Percentiles rank a stretch among this genome's conserved stretches.
Evolutionary conservation across 2,113 vertebrate species (phyloP).

Genomic region (Tricholaema leucomelas): DNA sequence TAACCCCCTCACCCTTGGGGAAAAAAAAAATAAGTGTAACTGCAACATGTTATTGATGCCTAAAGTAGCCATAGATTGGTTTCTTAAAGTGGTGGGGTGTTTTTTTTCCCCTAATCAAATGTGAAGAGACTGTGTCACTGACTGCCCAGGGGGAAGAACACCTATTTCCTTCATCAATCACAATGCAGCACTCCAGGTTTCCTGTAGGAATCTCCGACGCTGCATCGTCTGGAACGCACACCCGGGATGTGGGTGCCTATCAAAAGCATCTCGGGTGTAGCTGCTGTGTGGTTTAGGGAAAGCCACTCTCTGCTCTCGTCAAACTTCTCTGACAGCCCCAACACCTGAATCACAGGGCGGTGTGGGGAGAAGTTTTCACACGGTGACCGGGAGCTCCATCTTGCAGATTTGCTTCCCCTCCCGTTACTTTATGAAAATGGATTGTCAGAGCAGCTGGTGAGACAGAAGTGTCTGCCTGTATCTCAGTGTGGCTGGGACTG

Average conservation of each 20-base stretch:
- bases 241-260: neutral
- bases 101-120: neutral
- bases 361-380: slow-evolving; percentile 34
- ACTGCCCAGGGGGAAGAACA: neutral
- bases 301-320: neutral
- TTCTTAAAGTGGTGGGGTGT: neutral
- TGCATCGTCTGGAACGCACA: rapidly evolving
- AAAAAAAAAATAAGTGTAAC: neutral
- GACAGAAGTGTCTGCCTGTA: slow-evolving; percentile 70
- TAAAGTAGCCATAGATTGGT: neutral
- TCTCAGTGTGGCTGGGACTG: slow-evolving; percentile 65
- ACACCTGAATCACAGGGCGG: slow-evolving; percentile 20
- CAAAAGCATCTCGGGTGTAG: neutral
- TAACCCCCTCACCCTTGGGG: neutral
- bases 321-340: slow-evolving; percentile 33
- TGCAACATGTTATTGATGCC: neutral
- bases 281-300: neutral
- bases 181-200: neutral
- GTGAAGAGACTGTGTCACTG: neutral
- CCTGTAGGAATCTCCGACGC: slow-evolving; percentile 13
- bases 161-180: neutral
- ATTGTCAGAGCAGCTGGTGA: slow-evolving; percentile 72
- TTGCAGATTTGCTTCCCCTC: slow-evolving; percentile 63
- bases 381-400: slow-evolving; percentile 60
- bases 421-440: slow-evolving; percentile 68